Conservation (phyloP, 2,113 vertebrate species). For the Anas platyrhynchos region DNA sequence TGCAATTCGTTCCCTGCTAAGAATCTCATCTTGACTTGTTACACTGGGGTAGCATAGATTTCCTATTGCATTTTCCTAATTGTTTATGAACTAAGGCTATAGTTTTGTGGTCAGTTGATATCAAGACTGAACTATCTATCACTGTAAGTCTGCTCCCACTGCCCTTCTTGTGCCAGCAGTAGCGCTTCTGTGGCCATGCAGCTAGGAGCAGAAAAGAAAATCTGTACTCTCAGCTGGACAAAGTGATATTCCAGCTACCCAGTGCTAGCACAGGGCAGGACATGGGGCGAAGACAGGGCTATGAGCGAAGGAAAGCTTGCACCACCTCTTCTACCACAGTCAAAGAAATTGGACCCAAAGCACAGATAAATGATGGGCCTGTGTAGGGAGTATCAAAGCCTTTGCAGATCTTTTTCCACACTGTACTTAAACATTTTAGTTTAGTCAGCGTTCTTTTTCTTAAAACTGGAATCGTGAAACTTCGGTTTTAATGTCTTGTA, state of each 20-base stretch:
- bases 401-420: not conserved
- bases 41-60: not conserved
- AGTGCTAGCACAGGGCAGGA: not conserved
- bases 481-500: not conserved
- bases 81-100: not conserved
- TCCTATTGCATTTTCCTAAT: not conserved
- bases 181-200: rapidly evolving
- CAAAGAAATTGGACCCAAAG: not conserved
- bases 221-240: not conserved
- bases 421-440: not conserved
- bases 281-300: not conserved
- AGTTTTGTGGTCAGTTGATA: not conserved
- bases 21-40: not conserved
- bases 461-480: not conserved
- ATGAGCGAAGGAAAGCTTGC: not conserved
- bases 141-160: not conserved
- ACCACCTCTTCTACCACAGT: not conserved
- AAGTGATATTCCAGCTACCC: not conserved
- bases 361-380: not conserved
- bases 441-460: not conserved
- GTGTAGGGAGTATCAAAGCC: not conserved
- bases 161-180: not conserved
- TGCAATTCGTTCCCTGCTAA: not conserved
- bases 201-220: not conserved
- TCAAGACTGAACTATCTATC: not conserved